Evolutionary conservation across 2,888 invertebrate genomes (phyloP), one percentile per base, ranked within the genome.

Genomic region (Cinara cedri): DNA sequence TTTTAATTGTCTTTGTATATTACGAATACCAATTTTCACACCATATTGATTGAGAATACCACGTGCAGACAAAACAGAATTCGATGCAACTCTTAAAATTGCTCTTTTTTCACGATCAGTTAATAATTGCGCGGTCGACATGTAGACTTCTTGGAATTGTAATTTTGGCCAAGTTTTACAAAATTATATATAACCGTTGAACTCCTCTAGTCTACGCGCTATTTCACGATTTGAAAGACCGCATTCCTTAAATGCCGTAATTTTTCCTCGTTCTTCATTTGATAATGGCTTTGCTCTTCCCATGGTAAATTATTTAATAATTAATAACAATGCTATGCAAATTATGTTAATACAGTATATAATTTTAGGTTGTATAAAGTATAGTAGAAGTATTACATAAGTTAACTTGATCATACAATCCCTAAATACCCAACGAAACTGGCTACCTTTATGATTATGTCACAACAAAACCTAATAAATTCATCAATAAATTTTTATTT

Each of bases 11-110:
- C 62, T 62, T 14, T 62, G 62, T 62, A 26, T 26, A 13, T 62
- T 62, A 62, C 62, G 62, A 62, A 62, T 62, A 62, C 62, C 62
- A 62, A 14, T 62, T 62, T 62, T 62, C 26, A 62, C 26, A 62
- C 3, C 26, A 62, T 1, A 62, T 62, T 62, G 26, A 62, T 62
- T 14, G 62, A 62, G 8, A 62, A 26, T 62, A 62, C 62, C 62
- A 62, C 26, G 26, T 26, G 62, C 26, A 62, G 62, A 62, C 62
- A 62, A 62, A 62, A 24, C 26, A 62, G 62, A 62, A 62, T 62
- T 26, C 62, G 26, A 62, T 21, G 60, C 60, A 21, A 60, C 21
- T 21, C 60, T 60, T 60, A 60, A 60, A 60, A 60, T 60, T 60
- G 60, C 21, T 60, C 60, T 60, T 60, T 60, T 21, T n/a, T n/a